Evolutionary conservation across 1,140 invertebrate genomes (phyloP).

Genomic region (Galendromus occidentalis): DNA sequence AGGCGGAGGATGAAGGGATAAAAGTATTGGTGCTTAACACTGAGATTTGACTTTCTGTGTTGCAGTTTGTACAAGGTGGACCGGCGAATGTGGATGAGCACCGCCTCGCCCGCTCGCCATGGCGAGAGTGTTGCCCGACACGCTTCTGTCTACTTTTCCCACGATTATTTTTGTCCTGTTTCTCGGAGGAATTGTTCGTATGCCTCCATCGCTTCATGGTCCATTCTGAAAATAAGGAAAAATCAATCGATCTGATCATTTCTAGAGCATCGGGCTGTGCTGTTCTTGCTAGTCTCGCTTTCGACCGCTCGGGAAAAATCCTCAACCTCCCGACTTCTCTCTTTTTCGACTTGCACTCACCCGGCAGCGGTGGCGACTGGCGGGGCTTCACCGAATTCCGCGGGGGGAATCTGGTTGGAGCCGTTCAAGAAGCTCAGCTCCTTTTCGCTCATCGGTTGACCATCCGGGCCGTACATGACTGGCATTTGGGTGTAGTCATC

Average conservation of each 20-base stretch:
- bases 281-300: neutral
- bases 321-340: no score
- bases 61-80: no score
- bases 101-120: no score
- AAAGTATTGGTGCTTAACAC: no score
- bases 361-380: neutral
- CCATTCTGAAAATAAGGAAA: neutral
- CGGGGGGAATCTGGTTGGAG: neutral
- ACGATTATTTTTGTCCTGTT: neutral
- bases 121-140: no score
- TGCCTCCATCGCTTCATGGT: neutral
- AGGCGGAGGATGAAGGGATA: no score
- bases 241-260: neutral
- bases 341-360: neutral
- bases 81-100: no score
- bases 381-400: neutral
- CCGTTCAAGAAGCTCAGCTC: neutral
- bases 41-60: no score
- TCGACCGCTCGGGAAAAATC: neutral
- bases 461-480: constrained; percentile 2
- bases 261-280: neutral
- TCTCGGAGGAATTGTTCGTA: neutral
- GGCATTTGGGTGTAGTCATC: neutral
- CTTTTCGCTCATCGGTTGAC: neutral
- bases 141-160: no score